Evolutionary conservation across 2,113 vertebrate species (phyloP).

Genomic region (Polypterus senegalus): DNA sequence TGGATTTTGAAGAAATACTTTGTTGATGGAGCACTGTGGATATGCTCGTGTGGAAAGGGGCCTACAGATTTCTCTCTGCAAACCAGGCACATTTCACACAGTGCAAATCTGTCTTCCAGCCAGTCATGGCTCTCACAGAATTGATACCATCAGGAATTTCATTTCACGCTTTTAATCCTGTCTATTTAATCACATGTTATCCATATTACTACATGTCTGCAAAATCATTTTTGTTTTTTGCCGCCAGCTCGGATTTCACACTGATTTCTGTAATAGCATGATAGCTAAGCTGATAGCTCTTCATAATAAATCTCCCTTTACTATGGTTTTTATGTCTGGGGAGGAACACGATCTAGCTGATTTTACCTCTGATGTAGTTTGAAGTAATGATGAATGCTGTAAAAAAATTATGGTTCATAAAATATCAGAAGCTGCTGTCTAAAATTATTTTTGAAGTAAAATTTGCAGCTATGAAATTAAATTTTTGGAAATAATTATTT

Average conservation of each 20-base stretch:
- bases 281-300: conserved; percentile 18
- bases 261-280: conserved; percentile 14
- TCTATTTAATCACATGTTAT: conserved; percentile 9
- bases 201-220: conserved; percentile 6
- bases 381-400: too few species aligned
- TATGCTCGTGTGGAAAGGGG: neutral
- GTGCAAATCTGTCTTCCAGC: neutral
- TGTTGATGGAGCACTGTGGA: neutral
- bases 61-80: too few species aligned
- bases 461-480: too few species aligned
- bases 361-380: too few species aligned
- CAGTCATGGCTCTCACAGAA: neutral
- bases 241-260: conserved; percentile 14
- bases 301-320: conserved; percentile 26
- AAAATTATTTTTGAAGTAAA: too few species aligned
- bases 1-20: neutral
- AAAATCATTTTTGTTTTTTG: conserved; percentile 20
- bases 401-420: too few species aligned
- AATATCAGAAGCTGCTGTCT: too few species aligned
- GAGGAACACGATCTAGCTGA: conserved; percentile 6
- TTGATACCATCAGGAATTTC: conserved; percentile 3
- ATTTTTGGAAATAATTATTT: too few species aligned
- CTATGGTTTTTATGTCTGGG: conserved; percentile 15
- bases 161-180: neutral
- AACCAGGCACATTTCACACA: too few species aligned